Base-by-base conservation (phyloP, 2,113 vertebrate genomes). In the Sander vitreus region DNA sequence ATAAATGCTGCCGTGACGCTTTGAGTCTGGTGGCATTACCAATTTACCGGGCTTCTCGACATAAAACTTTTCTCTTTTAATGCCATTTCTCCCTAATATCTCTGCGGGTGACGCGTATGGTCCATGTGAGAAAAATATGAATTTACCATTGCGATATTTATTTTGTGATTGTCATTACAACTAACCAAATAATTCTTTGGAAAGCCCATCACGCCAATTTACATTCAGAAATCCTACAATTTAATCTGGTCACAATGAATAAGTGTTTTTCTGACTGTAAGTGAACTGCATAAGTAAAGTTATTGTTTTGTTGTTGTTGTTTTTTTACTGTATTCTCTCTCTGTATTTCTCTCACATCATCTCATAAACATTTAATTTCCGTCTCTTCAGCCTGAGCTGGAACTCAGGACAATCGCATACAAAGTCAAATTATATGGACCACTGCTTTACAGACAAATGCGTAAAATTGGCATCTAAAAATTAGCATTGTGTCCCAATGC, bases 381-480 rank as follows among this genome's bases (percentile, higher is more conserved):
- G 54, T 73, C 68, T 89, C 70, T 80, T 83, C 68, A 75, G 72
- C 75, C 85, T 53, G 72, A 89, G 84, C 88, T 78, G 81, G 82
- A 77, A 51, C 80, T 88, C 66, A 85, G 87, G 88, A 89, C 85
- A 85, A 74, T 87, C 75, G 47, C 85, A 88, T 81, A 88, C 84
- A 90, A 89, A 94, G 92, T 93, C 87, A 90, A 88, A 93, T 93
- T 88, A 91, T 84, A 93, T 87, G 89, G 87, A 62, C 92, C 84
- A 88, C 74, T 92, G 87, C 83, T 85, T 71, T 76, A 79, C 83
- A 90, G 90, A 91, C 91, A 93, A 93, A 92, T 78, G 88, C 78
- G 18, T 47, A 51, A 76, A 90, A 94, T 94, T 93, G 93, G 85
- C 88, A 94, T 94, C 81, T 93, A 89, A 94, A 93, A 85, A 91